Percentiles rank a stretch among this genome's conserved stretches.
Conservation (phyloP, 2,888 invertebrate genomes). For the Seira musarum region DNA sequence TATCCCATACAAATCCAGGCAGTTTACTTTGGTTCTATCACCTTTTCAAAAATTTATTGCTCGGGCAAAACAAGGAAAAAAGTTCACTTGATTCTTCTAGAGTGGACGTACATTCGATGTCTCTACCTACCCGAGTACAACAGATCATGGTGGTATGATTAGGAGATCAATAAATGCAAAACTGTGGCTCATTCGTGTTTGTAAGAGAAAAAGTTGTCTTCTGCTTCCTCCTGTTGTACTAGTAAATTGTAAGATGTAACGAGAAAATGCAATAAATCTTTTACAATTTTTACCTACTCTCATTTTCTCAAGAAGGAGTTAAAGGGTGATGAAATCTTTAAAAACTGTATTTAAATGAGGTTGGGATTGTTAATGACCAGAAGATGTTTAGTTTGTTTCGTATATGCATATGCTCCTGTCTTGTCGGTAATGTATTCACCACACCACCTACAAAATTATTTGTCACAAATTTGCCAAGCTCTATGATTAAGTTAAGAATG, state of each 20-base stretch:
- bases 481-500: no score
- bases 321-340: constrained; percentile 51
- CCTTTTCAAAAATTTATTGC: constrained; percentile 46
- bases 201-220: neutral
- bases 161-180: constrained; percentile 48
- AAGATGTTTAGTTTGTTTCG: no score
- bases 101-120: no score
- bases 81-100: no score
- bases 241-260: neutral
- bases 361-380: constrained; percentile 35
- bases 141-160: constrained; percentile 40
- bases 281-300: constrained; percentile 23
- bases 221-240: no score
- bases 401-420: neutral
- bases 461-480: constrained; percentile 55
- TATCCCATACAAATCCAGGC: no score
- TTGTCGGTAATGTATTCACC: neutral
- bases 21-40: constrained; percentile 29
- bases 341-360: constrained; percentile 25
- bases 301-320: constrained; percentile 15
- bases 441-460: constrained; percentile 18
- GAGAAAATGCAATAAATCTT: constrained; percentile 45
- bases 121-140: constrained; percentile 1
- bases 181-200: constrained; percentile 17
- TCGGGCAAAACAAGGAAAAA: no score